Conservation (phyloP, 1,140 invertebrate species). For the Heliconius hewitsoni region DNA sequence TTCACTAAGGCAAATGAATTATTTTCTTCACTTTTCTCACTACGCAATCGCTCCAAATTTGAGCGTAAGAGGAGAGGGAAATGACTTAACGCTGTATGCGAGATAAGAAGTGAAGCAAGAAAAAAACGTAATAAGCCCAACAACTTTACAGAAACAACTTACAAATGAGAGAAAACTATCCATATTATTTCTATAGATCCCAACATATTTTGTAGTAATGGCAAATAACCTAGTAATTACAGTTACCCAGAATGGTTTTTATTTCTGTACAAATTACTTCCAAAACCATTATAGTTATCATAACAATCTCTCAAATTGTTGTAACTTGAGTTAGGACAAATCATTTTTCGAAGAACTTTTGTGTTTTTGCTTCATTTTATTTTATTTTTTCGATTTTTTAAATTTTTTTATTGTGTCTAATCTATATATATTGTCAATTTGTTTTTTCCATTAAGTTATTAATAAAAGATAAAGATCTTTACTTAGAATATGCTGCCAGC, state of each 20-base stretch:
- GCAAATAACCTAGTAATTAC: slow-evolving; percentile 1
- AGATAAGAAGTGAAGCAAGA: too few relatives aligned
- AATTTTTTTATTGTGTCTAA: neutral
- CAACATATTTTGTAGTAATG: neutral
- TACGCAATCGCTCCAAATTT: too few relatives aligned
- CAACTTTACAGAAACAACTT: too few relatives aligned
- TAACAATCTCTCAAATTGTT: slow-evolving; percentile 17
- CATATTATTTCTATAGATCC: neutral
- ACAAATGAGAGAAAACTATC: too few relatives aligned
- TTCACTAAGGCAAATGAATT: too few relatives aligned
- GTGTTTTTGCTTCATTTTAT: slow-evolving; percentile 15
- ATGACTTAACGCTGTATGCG: too few relatives aligned
- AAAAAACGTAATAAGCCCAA: too few relatives aligned
- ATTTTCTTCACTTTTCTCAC: too few relatives aligned
- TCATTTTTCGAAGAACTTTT: slow-evolving; percentile 11
- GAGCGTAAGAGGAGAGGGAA: too few relatives aligned
- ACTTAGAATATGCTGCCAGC: neutral
- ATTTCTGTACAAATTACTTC: neutral
- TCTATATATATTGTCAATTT: neutral
- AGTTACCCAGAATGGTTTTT: neutral
- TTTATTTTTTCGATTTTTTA: neutral
- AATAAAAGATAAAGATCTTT: neutral
- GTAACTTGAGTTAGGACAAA: slow-evolving; percentile 2
- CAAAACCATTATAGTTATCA: slow-evolving; percentile 5
- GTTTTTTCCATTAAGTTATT: neutral